These are phyloP conservation scores for Solen grandis DNA, from an alignment of 1,140 invertebrate species.

Conservation along the genomic window DNA sequence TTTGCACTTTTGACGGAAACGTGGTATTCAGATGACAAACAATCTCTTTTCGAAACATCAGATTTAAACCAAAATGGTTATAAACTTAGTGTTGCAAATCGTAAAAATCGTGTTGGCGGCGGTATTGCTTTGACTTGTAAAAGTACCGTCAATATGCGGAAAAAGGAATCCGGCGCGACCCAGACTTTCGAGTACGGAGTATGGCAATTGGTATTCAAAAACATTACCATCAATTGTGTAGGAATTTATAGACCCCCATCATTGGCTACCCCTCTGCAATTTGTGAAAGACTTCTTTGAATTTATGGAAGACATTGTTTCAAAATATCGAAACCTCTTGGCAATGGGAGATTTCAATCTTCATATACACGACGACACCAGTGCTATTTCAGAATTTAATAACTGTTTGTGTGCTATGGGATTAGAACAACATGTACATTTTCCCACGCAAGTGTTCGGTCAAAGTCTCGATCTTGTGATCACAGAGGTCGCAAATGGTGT, in stretches of 20 bases:
- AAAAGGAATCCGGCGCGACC: not conserved
- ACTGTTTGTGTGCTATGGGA: not conserved
- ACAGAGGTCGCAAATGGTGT: slow-evolving; percentile 16
- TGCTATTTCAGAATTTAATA: slow-evolving; percentile 16
- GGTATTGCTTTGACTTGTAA: not conserved
- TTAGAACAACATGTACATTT: slow-evolving; percentile 32
- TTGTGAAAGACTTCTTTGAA: slow-evolving; percentile 33
- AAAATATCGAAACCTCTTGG: slow-evolving; percentile 42
- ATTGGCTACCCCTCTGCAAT: slow-evolving; percentile 31
- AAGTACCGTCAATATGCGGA: not conserved
- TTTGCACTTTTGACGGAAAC: not conserved
- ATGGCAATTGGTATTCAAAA: slow-evolving; percentile 26
- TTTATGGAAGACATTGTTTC: slow-evolving; percentile 46
- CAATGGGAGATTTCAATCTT: slow-evolving; percentile 48
- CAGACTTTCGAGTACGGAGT: slow-evolving; percentile 25
- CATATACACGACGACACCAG: slow-evolving; percentile 7
- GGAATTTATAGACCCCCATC: slow-evolving; percentile 47
- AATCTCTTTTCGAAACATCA: not conserved
- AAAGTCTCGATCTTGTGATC: slow-evolving; percentile 2
- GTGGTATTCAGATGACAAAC: not conserved
- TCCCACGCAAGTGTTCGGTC: slow-evolving; percentile 7
- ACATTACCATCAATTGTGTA: not conserved
- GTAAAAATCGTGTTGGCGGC: too few relatives aligned
- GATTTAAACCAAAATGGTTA: not conserved
- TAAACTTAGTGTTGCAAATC: too few relatives aligned